Conservation (phyloP, 64 coral and sea anemone genomes). For the Montipora foliosa region DNA sequence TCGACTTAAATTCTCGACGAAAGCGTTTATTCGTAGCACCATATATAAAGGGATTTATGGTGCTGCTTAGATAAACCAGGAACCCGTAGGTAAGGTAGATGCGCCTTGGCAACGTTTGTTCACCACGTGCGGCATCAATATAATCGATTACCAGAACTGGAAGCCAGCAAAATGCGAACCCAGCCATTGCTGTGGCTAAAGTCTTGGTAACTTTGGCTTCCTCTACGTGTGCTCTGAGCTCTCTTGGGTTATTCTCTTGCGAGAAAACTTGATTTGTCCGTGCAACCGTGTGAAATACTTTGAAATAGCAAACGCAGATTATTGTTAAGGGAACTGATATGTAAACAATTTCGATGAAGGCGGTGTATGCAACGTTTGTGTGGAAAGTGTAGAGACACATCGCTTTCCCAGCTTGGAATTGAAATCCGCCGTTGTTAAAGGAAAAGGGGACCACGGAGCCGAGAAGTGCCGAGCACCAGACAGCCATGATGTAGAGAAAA, state of each 20-base stretch:
- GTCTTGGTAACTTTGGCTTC: slow-evolving; percentile 69
- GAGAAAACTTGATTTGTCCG: slow-evolving; percentile 58
- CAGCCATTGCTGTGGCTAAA: slow-evolving; percentile 55
- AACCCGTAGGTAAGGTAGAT: slow-evolving; percentile 73
- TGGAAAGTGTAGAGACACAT: slow-evolving; percentile 74
- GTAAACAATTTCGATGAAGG: slow-evolving; percentile 46
- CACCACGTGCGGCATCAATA: slow-evolving; percentile 42
- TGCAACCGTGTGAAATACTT: slow-evolving; percentile 43
- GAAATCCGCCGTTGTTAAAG: slow-evolving; percentile 40
- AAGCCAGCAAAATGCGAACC: slow-evolving; percentile 82
- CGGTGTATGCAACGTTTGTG: slow-evolving; percentile 28
- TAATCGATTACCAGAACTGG: slow-evolving; percentile 68
- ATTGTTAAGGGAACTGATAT: slow-evolving; percentile 19
- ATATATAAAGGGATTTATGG: slow-evolving; percentile 78
- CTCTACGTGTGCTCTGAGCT: slow-evolving; percentile 42
- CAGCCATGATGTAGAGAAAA: slow-evolving; percentile 27
- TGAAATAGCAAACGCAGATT: slow-evolving; percentile 32
- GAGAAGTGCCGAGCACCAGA: slow-evolving; percentile 45
- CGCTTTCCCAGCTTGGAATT: slow-evolving; percentile 81
- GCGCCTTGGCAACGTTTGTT: slow-evolving; percentile 41
- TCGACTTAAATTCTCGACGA: slow-evolving; percentile 67
- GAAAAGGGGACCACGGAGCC: slow-evolving; percentile 60
- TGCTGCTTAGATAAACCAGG: slow-evolving; percentile 68
- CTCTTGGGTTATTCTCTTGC: not conserved
- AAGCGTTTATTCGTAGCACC: slow-evolving; percentile 74